Percentiles rank a stretch among this genome's conserved stretches.
These are phyloP conservation scores for Pammene aurita DNA, from an alignment of 2,888 invertebrate genomes.

Conservation along the genomic window DNA sequence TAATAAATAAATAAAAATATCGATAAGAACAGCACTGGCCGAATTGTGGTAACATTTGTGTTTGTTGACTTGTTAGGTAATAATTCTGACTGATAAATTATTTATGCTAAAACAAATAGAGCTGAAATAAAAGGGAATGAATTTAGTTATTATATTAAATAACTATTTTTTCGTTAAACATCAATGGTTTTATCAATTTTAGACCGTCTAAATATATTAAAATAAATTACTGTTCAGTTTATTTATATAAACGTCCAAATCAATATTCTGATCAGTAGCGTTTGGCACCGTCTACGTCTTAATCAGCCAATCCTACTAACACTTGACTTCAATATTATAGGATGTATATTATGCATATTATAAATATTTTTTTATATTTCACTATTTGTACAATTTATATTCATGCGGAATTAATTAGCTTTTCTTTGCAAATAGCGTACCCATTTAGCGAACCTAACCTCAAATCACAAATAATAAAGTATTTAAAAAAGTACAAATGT, in stretches of 20 bases:
- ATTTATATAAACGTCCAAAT: neutral
- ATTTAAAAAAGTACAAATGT: neutral
- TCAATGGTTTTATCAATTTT: neutral
- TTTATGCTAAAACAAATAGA: too few species aligned
- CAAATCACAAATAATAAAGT: neutral
- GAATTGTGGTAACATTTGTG: too few species aligned
- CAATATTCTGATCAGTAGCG: conserved; percentile 13
- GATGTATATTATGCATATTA: too few species aligned
- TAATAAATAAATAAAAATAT: too few species aligned
- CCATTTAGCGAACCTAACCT: conserved; percentile 1
- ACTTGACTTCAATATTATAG: neutral
- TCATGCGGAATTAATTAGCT: too few species aligned
- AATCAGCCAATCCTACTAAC: neutral
- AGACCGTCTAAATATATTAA: neutral
- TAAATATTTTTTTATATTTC: too few species aligned
- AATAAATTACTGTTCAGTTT: conserved; percentile 1
- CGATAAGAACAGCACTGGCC: too few species aligned
- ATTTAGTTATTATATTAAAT: too few species aligned
- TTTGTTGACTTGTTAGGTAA: too few species aligned
- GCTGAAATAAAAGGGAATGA: too few species aligned
- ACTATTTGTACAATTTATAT: too few species aligned
- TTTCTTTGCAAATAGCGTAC: neutral
- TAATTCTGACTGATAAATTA: too few species aligned
- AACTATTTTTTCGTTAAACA: neutral
- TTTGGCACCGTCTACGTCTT: conserved; percentile 1